A percentile compares a stretch with the other conserved stretches of the same genome.
These are phyloP conservation scores for Bubalus kerabau DNA, from an alignment of 2,113 vertebrate genomes.

Conservation along the genomic window DNA sequence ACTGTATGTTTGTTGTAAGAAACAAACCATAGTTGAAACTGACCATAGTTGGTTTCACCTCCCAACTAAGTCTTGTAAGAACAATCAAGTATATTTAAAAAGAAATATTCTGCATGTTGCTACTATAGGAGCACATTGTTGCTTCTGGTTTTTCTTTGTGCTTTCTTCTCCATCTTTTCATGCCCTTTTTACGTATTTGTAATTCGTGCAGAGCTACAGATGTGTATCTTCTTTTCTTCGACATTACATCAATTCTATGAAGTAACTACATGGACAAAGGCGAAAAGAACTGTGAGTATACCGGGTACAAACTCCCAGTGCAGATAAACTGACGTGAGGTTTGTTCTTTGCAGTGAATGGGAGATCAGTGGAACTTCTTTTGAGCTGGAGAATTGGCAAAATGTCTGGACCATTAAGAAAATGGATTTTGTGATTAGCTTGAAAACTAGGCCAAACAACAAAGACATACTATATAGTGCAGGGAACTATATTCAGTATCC, in stretches of 20 bases:
- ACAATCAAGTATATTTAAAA: neutral
- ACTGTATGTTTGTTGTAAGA: neutral
- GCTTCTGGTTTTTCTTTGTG: neutral
- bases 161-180: neutral
- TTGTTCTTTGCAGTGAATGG: slow-evolving; percentile 96
- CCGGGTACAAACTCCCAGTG: slow-evolving; percentile 95
- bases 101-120: too few relatives aligned
- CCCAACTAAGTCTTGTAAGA: neutral
- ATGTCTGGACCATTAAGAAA: slow-evolving; percentile 83
- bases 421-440: slow-evolving; percentile 86
- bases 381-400: slow-evolving; percentile 79
- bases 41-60: neutral
- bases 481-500: neutral
- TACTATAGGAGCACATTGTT: neutral
- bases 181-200: neutral
- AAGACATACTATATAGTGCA: neutral
- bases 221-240: neutral
- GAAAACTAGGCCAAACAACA: slow-evolving; percentile 75
- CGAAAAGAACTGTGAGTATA: neutral
- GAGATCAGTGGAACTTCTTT: slow-evolving; percentile 96
- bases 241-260: accelerated
- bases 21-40: neutral
- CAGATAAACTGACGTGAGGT: slow-evolving; percentile 98
- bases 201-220: neutral
- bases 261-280: neutral